Percentiles rank a stretch among this genome's conserved stretches.
Evolutionary conservation across 2,888 invertebrate species (phyloP).

Genomic region (Caenorhabditis sp.): DNA sequence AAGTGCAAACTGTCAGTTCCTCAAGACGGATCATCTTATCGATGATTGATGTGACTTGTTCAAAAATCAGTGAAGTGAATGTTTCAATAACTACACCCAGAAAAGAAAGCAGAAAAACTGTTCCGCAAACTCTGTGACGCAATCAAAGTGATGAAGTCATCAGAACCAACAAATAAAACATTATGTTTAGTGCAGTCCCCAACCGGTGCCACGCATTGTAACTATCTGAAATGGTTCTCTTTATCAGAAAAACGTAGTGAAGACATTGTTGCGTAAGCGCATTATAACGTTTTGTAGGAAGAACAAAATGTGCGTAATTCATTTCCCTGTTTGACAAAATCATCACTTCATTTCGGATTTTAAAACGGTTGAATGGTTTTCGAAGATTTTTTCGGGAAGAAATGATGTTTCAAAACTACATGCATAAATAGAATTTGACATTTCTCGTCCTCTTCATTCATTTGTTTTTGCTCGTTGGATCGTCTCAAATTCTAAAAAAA

Average conservation of each 20-base stretch:
- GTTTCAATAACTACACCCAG: background rate
- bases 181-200: slow-evolving; percentile 12
- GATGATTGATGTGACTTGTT: slow-evolving; percentile 28
- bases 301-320: slow-evolving; percentile 17
- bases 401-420: slow-evolving; percentile 9
- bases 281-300: slow-evolving; percentile 33
- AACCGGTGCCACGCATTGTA: slow-evolving; percentile 4
- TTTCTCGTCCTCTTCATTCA: background rate
- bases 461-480: slow-evolving; percentile 18
- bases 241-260: slow-evolving; percentile 41
- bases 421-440: slow-evolving; percentile 37
- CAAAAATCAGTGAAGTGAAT: slow-evolving; percentile 10
- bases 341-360: slow-evolving; percentile 10
- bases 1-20: slow-evolving; percentile 12
- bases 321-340: slow-evolving; percentile 3
- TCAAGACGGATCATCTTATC: background rate
- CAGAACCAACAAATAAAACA: background rate
- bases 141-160: slow-evolving; percentile 1
- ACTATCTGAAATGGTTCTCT: slow-evolving; percentile 33
- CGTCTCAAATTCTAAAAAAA: background rate
- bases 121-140: slow-evolving; percentile 26
- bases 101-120: too few relatives aligned
- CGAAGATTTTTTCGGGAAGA: slow-evolving; percentile 10
- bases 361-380: slow-evolving; percentile 2
- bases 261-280: slow-evolving; percentile 39